Percentiles rank a stretch among this genome's conserved stretches.
Evolutionary conservation across 2,797 vertebrate species (phyloP).

Genomic region (Alosa sapidissima): DNA sequence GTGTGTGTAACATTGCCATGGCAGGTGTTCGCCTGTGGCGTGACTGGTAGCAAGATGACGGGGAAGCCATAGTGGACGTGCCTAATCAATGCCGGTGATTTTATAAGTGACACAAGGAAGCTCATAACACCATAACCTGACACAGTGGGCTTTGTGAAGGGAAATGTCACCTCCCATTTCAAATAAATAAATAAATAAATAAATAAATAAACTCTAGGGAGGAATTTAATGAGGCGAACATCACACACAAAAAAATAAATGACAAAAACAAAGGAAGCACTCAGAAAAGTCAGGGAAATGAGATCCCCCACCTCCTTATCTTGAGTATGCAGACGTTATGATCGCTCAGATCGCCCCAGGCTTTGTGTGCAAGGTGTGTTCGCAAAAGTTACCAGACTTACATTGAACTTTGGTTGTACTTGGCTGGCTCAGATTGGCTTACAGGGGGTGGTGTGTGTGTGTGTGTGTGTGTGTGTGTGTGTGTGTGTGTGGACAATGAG

Average conservation of each 20-base stretch:
- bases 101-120: neutral
- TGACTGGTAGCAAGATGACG: neutral
- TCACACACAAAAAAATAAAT: neutral
- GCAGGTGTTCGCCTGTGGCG: neutral
- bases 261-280: neutral
- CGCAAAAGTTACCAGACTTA: neutral
- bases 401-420: neutral
- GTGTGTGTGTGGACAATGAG: neutral
- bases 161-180: neutral
- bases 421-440: neutral
- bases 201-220: neutral
- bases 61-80: neutral
- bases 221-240: conserved; percentile 10
- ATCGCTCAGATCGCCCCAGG: neutral
- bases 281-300: neutral
- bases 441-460: neutral
- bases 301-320: neutral
- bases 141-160: neutral
- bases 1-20: neutral
- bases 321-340: neutral
- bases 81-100: neutral
- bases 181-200: neutral
- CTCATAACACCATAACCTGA: neutral
- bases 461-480: neutral
- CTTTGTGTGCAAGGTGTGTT: neutral